Conservation (phyloP, 2,888 invertebrate species). For the Helicoverpa assulta region DNA sequence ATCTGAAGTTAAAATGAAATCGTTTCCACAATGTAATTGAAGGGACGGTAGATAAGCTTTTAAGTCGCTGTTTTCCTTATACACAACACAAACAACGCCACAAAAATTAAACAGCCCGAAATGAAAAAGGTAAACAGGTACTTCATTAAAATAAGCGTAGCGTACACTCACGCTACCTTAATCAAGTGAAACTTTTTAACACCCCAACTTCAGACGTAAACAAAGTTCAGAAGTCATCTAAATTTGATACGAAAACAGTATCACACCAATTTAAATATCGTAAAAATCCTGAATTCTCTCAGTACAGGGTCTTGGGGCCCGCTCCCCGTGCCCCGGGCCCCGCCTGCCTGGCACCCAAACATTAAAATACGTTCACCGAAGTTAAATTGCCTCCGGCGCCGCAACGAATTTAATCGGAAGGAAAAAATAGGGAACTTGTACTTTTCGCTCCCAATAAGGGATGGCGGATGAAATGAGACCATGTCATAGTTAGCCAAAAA, state of each 20-base stretch:
- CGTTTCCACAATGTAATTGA: not conserved
- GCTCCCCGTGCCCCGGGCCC: slow-evolving; percentile 10
- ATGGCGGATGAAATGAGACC: slow-evolving; percentile 43
- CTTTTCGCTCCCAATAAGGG: slow-evolving; percentile 23
- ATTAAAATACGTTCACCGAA: slow-evolving; percentile 61
- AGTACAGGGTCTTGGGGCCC: slow-evolving; percentile 9
- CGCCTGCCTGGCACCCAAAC: slow-evolving; percentile 27
- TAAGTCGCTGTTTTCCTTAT: not conserved
- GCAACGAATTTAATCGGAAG: slow-evolving; percentile 55
- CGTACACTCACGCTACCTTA: not conserved
- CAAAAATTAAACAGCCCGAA: not conserved
- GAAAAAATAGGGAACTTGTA: slow-evolving; percentile 54
- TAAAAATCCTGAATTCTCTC: slow-evolving; percentile 41
- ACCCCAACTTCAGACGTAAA: slow-evolving; percentile 8
- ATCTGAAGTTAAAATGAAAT: no score
- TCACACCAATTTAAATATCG: slow-evolving; percentile 31
- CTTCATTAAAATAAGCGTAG: slow-evolving; percentile 2
- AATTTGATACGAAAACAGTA: slow-evolving; percentile 50
- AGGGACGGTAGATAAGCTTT: not conserved
- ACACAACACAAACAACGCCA: not conserved
- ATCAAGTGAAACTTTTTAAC: slow-evolving; percentile 23
- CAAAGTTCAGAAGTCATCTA: slow-evolving; percentile 35
- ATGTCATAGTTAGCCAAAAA: slow-evolving; percentile 42
- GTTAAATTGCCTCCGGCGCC: slow-evolving; percentile 60
- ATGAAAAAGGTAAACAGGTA: not conserved